A percentile compares a stretch with the other conserved stretches of the same genome.
phyloP scores from a whole-genome alignment of 2,113 vertebrate species.

The Mionectes macconnelli region DNA sequence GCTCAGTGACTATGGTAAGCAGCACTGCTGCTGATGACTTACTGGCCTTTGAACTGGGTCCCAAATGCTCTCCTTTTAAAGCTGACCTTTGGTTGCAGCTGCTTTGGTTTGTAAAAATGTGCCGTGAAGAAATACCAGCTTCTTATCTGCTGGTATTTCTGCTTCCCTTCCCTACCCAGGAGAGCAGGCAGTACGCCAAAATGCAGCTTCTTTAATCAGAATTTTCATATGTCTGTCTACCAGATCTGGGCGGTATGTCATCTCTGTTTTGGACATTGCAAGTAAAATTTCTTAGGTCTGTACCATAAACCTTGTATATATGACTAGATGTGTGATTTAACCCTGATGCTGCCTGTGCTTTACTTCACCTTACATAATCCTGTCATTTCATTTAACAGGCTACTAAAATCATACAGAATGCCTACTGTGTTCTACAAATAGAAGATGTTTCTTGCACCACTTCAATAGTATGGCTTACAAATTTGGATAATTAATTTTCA shows the following conservation, averaged over 20 bases:
- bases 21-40: background rate
- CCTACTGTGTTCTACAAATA: background rate
- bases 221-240: background rate
- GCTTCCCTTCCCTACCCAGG: background rate
- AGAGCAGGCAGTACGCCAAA: background rate
- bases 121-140: background rate
- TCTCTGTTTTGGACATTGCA: background rate
- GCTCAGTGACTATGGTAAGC: background rate
- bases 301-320: background rate
- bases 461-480: background rate
- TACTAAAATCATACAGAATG: background rate
- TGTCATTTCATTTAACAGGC: background rate
- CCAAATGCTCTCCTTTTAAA: background rate
- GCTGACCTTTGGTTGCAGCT: background rate
- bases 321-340: background rate
- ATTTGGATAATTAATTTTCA: background rate
- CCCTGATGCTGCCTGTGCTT: background rate
- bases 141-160: background rate
- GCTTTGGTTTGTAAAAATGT: background rate
- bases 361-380: background rate
- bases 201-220: background rate
- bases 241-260: background rate
- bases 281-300: background rate
- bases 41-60: background rate
- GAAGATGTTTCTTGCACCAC: background rate